These are phyloP conservation scores for Megaustenia siamemsis DNA, from an alignment of 2,888 invertebrate genomes.

Conservation along the genomic window DNA sequence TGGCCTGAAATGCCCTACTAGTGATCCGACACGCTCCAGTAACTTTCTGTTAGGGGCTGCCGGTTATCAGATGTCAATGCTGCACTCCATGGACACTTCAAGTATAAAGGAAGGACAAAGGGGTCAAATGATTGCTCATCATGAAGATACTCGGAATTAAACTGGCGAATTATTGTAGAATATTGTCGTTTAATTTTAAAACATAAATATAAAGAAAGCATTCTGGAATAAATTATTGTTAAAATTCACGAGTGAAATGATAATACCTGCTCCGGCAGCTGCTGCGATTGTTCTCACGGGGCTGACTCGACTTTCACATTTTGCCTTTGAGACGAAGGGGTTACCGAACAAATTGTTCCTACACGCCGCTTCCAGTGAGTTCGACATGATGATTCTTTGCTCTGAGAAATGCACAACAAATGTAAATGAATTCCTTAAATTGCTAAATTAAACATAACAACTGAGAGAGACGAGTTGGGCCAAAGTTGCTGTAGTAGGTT, in stretches of 20 bases:
- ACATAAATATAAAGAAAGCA: too few species aligned
- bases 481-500: not conserved
- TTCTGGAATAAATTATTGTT: too few species aligned
- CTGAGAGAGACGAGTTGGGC: not conserved
- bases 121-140: not conserved
- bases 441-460: not conserved
- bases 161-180: too few species aligned
- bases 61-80: too few species aligned
- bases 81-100: conserved; percentile 70
- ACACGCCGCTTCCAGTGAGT: conserved; percentile 75
- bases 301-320: conserved; percentile 67
- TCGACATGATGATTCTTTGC: conserved; percentile 72
- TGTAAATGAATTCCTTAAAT: not conserved
- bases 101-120: not conserved
- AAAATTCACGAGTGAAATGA: not conserved
- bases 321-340: conserved; percentile 71
- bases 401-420: not conserved
- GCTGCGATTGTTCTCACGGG: conserved; percentile 76
- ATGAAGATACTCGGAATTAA: not conserved
- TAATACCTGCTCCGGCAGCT: conserved; percentile 65
- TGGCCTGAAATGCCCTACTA: too few species aligned
- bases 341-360: conserved; percentile 74
- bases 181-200: too few species aligned
- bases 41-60: too few species aligned
- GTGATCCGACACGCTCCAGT: too few species aligned